Evolutionary conservation across 2,888 invertebrate species (phyloP).

Genomic region (Nomada ferruginata): DNA sequence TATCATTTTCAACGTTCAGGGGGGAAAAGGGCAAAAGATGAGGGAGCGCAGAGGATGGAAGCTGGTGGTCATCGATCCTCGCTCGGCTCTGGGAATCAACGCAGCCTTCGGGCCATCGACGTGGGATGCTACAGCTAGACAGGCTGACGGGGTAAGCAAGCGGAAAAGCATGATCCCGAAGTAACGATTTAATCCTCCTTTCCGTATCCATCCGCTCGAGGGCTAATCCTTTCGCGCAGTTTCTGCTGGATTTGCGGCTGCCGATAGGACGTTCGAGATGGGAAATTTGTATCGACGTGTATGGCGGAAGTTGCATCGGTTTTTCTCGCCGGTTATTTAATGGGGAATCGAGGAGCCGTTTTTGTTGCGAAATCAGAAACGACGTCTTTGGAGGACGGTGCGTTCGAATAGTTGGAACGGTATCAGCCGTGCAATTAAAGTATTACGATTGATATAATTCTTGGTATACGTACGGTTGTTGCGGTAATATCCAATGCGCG

Average conservation of each 20-base stretch:
- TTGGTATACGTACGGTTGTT: no score
- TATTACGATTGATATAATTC: no score
- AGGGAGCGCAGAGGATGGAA: not conserved
- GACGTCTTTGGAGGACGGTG: no score
- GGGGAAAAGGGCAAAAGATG: not conserved
- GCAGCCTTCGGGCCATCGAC: conserved; percentile 59
- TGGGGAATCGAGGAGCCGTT: no score
- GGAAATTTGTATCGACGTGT: conserved; percentile 1
- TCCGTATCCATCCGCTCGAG: conserved; percentile 53
- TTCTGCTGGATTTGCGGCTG: conserved; percentile 38
- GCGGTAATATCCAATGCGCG: no score
- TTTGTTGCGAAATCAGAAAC: no score
- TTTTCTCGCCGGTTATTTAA: no score
- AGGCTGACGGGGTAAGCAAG: conserved; percentile 67
- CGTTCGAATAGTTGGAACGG: no score
- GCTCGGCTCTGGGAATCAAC: conserved; percentile 67
- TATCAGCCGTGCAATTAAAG: no score
- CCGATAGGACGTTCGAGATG: conserved; percentile 8
- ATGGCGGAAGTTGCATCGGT: not conserved
- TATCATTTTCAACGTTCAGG: conserved; percentile 71
- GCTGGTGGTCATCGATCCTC: conserved; percentile 76
- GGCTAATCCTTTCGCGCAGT: conserved; percentile 44
- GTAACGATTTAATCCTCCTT: conserved; percentile 68
- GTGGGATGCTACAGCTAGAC: conserved; percentile 53
- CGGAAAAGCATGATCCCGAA: conserved; percentile 64